Conservation (phyloP, 2,888 invertebrate genomes). For the Athripsodes cinereus region DNA sequence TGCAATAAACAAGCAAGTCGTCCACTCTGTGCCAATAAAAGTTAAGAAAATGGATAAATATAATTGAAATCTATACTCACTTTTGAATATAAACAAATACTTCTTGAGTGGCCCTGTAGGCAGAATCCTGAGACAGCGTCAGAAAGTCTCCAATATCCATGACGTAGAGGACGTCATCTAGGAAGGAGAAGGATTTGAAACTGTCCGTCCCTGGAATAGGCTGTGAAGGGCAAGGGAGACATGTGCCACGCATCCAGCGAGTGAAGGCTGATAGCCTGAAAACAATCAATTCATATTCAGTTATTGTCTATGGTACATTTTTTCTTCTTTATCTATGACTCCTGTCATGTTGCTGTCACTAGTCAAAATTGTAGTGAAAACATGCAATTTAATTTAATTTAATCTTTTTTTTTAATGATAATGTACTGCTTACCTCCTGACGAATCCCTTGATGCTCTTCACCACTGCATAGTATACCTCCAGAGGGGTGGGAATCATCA, state of each 20-base stretch:
- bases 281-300: neutral
- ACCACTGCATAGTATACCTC: conserved; percentile 76
- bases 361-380: too few relatives aligned
- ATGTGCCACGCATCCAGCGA: conserved; percentile 82
- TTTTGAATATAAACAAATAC: conserved; percentile 58
- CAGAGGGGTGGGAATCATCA: conserved; percentile 64
- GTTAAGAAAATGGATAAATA: too few relatives aligned
- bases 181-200: conserved; percentile 66
- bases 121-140: conserved; percentile 59
- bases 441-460: conserved; percentile 67
- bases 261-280: conserved; percentile 62
- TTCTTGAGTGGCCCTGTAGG: conserved; percentile 58
- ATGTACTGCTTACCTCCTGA: conserved; percentile 69
- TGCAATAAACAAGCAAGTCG: too few relatives aligned
- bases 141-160: conserved; percentile 63
- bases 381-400: too few relatives aligned
- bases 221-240: conserved; percentile 64
- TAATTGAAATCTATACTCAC: too few relatives aligned
- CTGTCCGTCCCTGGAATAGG: conserved; percentile 52
- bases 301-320: too few relatives aligned
- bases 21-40: too few relatives aligned
- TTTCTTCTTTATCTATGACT: too few relatives aligned
- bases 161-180: conserved; percentile 70
- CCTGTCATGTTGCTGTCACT: too few relatives aligned
- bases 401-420: too few relatives aligned